Conservation (phyloP, 2,113 vertebrate genomes). For the Scatophagus argus region DNA sequence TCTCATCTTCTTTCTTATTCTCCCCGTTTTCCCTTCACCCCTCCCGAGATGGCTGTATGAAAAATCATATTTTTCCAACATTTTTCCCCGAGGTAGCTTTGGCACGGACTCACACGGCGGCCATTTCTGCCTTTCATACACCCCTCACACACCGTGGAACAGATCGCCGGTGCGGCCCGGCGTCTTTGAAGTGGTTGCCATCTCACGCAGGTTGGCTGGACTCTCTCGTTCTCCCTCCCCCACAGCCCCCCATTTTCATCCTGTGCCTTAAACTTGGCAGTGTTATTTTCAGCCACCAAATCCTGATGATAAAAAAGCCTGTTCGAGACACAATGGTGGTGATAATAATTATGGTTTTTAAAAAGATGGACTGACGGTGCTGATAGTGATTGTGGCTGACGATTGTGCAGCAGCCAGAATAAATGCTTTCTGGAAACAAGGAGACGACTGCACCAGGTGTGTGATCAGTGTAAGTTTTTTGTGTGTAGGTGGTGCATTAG, state of each 20-base stretch:
- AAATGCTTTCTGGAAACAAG: slow-evolving; percentile 39
- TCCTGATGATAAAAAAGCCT: slow-evolving; percentile 56
- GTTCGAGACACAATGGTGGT: slow-evolving; percentile 61
- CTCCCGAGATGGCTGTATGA: slow-evolving; percentile 76
- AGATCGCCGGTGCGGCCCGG: slow-evolving; percentile 78
- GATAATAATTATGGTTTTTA: slow-evolving; percentile 71
- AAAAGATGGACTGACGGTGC: slow-evolving; percentile 45
- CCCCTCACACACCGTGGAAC: slow-evolving; percentile 79
- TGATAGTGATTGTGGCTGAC: slow-evolving; percentile 32
- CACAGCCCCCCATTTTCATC: slow-evolving; percentile 57
- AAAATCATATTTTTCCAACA: slow-evolving; percentile 84
- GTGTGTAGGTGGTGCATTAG: slow-evolving; percentile 33
- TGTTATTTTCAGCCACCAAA: slow-evolving; percentile 64
- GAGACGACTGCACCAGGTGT: slow-evolving; percentile 63
- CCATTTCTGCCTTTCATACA: slow-evolving; percentile 85
- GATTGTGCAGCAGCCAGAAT: slow-evolving; percentile 59
- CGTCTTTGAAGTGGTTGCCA: slow-evolving; percentile 85
- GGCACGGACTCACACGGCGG: slow-evolving; percentile 82
- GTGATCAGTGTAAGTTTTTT: slow-evolving; percentile 39
- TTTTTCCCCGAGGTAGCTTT: slow-evolving; percentile 84
- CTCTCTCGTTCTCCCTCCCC: slow-evolving; percentile 42
- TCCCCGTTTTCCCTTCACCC: slow-evolving; percentile 33
- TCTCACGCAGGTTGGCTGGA: slow-evolving; percentile 82
- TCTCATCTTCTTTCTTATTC: slow-evolving; percentile 67
- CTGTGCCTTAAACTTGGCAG: slow-evolving; percentile 70